Base-by-base conservation (phyloP, 2,797 vertebrate species). In the Gymnoscopelus braueri region DNA sequence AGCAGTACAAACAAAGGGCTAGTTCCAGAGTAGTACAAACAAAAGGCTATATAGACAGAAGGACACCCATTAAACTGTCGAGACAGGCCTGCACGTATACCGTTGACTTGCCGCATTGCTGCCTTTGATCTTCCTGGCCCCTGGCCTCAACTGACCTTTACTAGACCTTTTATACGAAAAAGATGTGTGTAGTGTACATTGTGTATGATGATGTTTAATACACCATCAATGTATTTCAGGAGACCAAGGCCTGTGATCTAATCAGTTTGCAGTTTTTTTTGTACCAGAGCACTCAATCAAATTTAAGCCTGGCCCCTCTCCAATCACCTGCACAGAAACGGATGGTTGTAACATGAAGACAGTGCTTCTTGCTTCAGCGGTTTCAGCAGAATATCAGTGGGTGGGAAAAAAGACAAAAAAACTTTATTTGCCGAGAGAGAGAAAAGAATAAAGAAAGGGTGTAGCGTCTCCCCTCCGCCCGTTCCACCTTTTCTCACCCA, bases 81-180 rank as follows among this genome's bases (percentile, higher is more conserved):
- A 60, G 58, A 61, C 24, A n/a, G 32, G 39, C 2, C 14, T 3
- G 14, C 39, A 32, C 58, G 10, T 15, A 19, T 15, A 19, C 14
- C 47, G 65, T 53, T 23, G 13, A 57, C 10, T 5, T 48, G 49
- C 19, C 58, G 32, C 49, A 56, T 52, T 61, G 77, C 77, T 80
- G 64, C 71, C 78, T 79, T 80, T 67, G 32, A 64, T 61, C 49
- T 77, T 83, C 47, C 51, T 60, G 68, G 74, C 71, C 69, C 44
- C 50, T 60, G 6, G 19, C 70, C 39, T 57, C 19, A 44, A 61
- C 26, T 24, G 57, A 68, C 60, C 79, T 50, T 75, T 69, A 62
- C 69, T 69, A 65, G 72, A 78, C 26, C 26, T 55, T 71, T 64
- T 53, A 71, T 53, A 65, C 80, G 39, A 66, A 64, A 74, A 57